These are phyloP conservation scores for Betta splendens DNA, from an alignment of 2,797 vertebrate genomes.

Conservation along the genomic window DNA sequence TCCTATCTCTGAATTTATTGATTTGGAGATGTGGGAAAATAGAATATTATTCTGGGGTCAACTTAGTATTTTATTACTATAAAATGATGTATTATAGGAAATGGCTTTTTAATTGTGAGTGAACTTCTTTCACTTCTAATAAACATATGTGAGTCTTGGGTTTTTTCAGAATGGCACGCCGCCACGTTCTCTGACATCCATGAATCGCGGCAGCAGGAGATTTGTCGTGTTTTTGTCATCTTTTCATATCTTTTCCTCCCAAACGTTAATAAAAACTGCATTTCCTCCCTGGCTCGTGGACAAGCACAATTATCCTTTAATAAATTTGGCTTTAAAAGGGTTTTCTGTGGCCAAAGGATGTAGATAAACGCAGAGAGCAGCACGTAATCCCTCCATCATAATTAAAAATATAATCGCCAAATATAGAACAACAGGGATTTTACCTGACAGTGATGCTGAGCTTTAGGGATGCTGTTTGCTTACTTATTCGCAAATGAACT, in stretches of 20 bases:
- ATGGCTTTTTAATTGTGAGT: constrained; percentile 23
- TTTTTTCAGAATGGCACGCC: neutral
- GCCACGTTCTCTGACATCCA: constrained; percentile 7
- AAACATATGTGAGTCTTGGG: neutral
- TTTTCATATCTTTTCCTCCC: constrained; percentile 46
- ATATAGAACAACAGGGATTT: constrained; percentile 60
- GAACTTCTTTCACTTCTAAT: constrained; percentile 13
- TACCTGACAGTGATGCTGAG: constrained; percentile 43
- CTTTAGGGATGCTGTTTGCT: constrained; percentile 39
- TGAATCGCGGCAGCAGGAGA: constrained; percentile 20
- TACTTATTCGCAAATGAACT: constrained; percentile 16
- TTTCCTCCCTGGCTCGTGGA: constrained; percentile 38
- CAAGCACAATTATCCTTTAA: constrained; percentile 56
- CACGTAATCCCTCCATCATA: constrained; percentile 71
- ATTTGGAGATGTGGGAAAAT: constrained; percentile 30
- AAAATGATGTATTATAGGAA: constrained; percentile 6
- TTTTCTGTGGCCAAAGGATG: constrained; percentile 61
- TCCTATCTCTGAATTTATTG: constrained; percentile 33
- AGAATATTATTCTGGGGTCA: constrained; percentile 19
- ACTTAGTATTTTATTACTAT: constrained; percentile 36
- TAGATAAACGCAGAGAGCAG: constrained; percentile 61
- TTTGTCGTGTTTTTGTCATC: constrained; percentile 36
- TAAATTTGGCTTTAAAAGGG: constrained; percentile 67
- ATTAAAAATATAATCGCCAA: constrained; percentile 68
- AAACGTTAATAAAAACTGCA: constrained; percentile 53